Evolutionary conservation across 2,113 vertebrate genomes (phyloP), one percentile per base, ranked within the genome.

Genomic region (Oryzias celebensis): DNA sequence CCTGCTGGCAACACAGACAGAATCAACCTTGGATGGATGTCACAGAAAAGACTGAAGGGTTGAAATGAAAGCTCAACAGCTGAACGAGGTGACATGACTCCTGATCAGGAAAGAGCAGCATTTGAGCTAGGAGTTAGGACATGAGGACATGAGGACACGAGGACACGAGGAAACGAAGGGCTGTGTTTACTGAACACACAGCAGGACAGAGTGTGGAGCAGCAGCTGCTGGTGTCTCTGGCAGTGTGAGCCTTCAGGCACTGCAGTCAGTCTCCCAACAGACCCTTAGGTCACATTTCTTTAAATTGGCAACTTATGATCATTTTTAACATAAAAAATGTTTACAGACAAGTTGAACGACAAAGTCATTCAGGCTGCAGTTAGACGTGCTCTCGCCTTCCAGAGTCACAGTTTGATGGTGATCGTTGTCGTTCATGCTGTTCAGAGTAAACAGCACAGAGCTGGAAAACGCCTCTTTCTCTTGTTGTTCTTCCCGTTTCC

Each of bases 401-500:
- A 63, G 26, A 59, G 22, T 60, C 41, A 52, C 56, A 62, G 66
- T 47, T 70, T 57, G 20, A 6, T 49, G 52, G 68, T 69, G 62
- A 20, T 20, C 20, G 20, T 20, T 20, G 20, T 20, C 20, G 20
- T 20, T 20, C 20, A 20, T 20, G 20, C 20, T 60, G 78, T 51
- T 90, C 74, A 98, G 83, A 98, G 95, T 87, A 98, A 94, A 92
- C 97, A 99, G 73, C 97, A 99, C 76, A 96, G 90, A 78, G 96
- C 94, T 88, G 92, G 95, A 88, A 98, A 94, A 83, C 94, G 95
- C 85, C 97, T 98, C 90, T 92, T 93, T 90, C 96, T 97, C 84
- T 92, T 98, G 91, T 96, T 96, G 86, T 94, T 92, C 83, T 96
- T 98, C 81, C 95, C 96, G 90, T 97, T 97, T 56, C 96, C 96